phyloP scores from a whole-genome alignment of 2,113 vertebrate genomes.

The Mustela nigripes region DNA sequence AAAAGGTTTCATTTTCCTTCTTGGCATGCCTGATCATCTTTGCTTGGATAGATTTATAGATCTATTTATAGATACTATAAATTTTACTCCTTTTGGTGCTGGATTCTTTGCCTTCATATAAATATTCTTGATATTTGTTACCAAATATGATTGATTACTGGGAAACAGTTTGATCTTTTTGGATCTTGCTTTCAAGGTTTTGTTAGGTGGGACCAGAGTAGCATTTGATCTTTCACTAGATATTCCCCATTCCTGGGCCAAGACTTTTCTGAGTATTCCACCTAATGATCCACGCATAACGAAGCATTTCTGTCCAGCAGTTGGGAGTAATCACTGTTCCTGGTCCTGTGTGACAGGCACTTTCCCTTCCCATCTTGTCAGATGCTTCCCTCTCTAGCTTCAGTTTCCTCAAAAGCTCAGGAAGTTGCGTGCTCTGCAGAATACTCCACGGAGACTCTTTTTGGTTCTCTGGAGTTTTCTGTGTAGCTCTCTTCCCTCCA shows the following conservation, averaged over 20 bases:
- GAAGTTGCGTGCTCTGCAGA: neutral
- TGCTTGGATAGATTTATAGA: neutral
- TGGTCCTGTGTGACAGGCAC: neutral
- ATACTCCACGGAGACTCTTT: neutral
- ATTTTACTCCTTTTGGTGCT: neutral
- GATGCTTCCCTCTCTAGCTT: neutral
- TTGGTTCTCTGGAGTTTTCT: neutral
- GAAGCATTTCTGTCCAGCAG: neutral
- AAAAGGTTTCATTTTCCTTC: neutral
- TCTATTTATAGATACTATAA: neutral
- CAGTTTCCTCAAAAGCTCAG: neutral
- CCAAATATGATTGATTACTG: neutral
- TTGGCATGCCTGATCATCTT: neutral
- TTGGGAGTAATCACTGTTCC: neutral
- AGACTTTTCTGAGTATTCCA: neutral
- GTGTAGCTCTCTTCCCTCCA: neutral
- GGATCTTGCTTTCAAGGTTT: neutral
- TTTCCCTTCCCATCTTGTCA: neutral
- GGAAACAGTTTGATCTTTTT: neutral
- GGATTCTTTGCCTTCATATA: neutral
- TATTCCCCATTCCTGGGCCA: neutral
- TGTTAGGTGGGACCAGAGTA: neutral
- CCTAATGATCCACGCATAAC: neutral
- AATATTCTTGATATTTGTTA: slow-evolving; percentile 31
- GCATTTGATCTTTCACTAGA: neutral